phyloP scores from a whole-genome alignment of 2,888 invertebrate genomes.

The Ditula angustiorana region DNA sequence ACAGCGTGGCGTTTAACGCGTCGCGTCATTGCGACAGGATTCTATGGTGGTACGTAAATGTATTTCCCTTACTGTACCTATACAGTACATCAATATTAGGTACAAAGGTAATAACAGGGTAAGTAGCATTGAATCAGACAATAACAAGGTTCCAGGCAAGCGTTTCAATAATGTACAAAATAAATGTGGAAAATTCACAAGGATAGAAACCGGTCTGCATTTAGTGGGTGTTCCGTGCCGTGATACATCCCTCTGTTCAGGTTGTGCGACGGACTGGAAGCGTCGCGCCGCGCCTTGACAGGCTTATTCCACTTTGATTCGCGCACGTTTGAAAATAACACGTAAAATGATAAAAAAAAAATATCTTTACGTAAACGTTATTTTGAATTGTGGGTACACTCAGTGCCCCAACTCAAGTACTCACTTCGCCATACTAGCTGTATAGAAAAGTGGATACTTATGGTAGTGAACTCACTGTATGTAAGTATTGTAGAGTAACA shows the following conservation, averaged over 20 bases:
- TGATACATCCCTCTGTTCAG: slow-evolving; percentile 55
- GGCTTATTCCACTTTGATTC: slow-evolving; percentile 53
- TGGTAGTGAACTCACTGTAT: too few species aligned
- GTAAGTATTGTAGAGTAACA: too few species aligned
- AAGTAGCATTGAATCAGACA: background rate
- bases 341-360: slow-evolving; percentile 20
- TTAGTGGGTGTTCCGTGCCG: slow-evolving; percentile 32
- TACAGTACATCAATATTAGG: too few species aligned
- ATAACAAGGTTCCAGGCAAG: background rate
- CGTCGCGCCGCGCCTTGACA: slow-evolving; percentile 44
- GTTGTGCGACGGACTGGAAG: slow-evolving; percentile 60
- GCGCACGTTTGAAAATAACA: slow-evolving; percentile 18
- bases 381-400: background rate
- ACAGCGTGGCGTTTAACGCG: too few species aligned
- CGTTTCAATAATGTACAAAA: background rate
- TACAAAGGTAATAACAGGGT: too few species aligned
- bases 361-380: background rate
- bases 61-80: too few species aligned
- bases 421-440: too few species aligned
- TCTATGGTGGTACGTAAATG: too few species aligned
- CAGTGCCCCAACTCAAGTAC: too few species aligned
- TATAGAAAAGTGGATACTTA: too few species aligned
- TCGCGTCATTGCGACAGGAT: too few species aligned
- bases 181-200: slow-evolving; percentile 8
- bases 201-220: slow-evolving; percentile 20